Base-by-base conservation (phyloP, 2,888 invertebrate genomes). In the Lottia gigantea region DNA sequence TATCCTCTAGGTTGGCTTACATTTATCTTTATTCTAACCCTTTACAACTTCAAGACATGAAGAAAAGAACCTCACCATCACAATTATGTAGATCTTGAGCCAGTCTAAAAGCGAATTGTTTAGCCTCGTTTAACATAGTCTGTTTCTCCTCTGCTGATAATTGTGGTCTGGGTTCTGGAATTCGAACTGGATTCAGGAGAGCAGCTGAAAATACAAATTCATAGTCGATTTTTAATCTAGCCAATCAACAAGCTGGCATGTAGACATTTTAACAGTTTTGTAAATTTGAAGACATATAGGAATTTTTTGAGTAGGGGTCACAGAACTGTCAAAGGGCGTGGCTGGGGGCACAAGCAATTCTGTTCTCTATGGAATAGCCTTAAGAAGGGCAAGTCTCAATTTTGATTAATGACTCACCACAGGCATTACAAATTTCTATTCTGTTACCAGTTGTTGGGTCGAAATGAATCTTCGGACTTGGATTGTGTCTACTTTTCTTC, bases 371-470 rank as follows among this genome's bases (percentile, higher is more conserved):
- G n/a, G n/a, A n/a, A n/a, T n/a, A n/a, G n/a, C n/a, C n/a, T n/a
- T n/a, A n/a, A n/a, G n/a, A n/a, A n/a, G n/a, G 19, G 11, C 31
- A 3, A 31, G 31, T 6, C 31, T 1, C 4, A 49, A 49, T 49
- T 19, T 4, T 16, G 11, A 19, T 16, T 19, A 1, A 14, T 3
- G 6, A 71, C 80, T 77, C 74, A 83, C 84, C 78, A 77, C 84
- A 84, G 8, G 81, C 80, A 73, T 84, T 84, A 71, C 84, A 84
- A 16, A 84, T 68, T 16, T 74, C 69, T 47, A 82, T 73, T 31
- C 74, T 76, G 47, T 76, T 74, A 11, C 79, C 79, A 19, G 80
- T 82, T 0, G 31, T 46, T 15, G 77, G 75, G 66, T 83, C 80
- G 11, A 75, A 68, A 31, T 78, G 76, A 46, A 75, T 70, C 23